Base-by-base conservation (phyloP, 2,113 vertebrate species). In the Marcusenius ussheri region DNA sequence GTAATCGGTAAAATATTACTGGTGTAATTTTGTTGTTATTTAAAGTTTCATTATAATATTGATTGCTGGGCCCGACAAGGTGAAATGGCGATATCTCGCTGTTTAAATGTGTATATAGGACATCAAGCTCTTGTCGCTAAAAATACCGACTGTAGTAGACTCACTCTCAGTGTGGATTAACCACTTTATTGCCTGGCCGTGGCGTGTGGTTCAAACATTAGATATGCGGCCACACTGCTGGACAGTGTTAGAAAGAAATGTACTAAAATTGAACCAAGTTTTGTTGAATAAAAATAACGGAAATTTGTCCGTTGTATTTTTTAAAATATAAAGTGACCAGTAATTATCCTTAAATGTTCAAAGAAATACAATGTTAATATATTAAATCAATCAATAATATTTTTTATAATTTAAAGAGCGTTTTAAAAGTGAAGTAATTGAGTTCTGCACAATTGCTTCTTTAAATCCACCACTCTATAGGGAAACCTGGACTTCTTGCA, bases 91-190 rank as follows among this genome's bases (percentile, higher is more conserved):
- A 89, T 88, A 88, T 87, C 83, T 62, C 51, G 83, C 84, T 85
- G 35, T 87, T 70, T 83, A 89, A 89, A 89, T 83, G 87, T 87
- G 90, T 91, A 93, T 93, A 91, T 93, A 92, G 92, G 92, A 92
- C 93, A 93, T 92, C 89, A 56, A 91, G 90, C 91, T 91, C 83
- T 80, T 46, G 27, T 42, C 58, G 86, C 90, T 93, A 93, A 90
- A 93, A 93, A 93, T 93, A 93, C 74, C 91, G 90, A 85, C 91
- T 83, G 91, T 90, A 92, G 92, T 92, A 92, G 90, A 88, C 19
- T 80, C 47, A 62, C 89, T 35, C 53, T 90, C 17, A 47, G 39
- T 90, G 88, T 50, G 87, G 87, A 84, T 93, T 88, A 93, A 93
- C 92, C 89, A 70, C 89, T 91, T 89, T 50, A 51, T 87, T 90